Evolutionary conservation across 2,113 vertebrate genomes (phyloP).

Genomic region (Motacilla alba): DNA sequence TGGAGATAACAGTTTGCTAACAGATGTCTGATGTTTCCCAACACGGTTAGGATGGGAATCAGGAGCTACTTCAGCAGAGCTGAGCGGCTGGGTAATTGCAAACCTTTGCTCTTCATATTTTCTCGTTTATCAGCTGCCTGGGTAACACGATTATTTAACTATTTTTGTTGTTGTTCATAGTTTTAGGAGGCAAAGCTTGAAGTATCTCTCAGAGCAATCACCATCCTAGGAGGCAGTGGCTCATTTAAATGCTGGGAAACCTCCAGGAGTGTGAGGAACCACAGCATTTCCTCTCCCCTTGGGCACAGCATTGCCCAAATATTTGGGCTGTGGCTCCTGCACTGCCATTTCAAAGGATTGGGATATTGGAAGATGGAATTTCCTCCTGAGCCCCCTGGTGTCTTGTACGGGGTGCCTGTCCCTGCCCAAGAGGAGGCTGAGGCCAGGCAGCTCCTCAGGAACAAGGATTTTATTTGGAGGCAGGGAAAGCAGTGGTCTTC

Average conservation of each 20-base stretch:
- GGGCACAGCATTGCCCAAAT: not conserved
- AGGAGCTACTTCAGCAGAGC: not conserved
- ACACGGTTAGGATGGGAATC: conserved; percentile 1
- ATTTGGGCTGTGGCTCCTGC: not conserved
- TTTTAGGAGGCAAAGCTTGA: not conserved
- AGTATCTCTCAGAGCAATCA: not conserved
- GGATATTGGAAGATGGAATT: not conserved
- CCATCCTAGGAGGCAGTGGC: not conserved
- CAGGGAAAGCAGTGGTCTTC: not conserved
- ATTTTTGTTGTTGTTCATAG: not conserved
- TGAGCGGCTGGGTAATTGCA: conserved; percentile 24
- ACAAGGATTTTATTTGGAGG: not conserved
- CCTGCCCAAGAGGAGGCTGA: not conserved
- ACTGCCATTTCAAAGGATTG: not conserved
- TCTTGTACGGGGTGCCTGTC: not conserved
- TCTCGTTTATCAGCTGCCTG: not conserved
- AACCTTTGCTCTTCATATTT: not conserved
- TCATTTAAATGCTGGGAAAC: not conserved
- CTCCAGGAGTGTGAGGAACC: not conserved
- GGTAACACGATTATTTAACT: not conserved
- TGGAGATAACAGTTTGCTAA: conserved; percentile 36
- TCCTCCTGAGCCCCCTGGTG: not conserved
- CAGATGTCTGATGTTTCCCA: conserved; percentile 60
- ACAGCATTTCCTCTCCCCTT: not conserved
- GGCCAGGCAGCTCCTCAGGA: not conserved